These are phyloP conservation scores for Hirudinaria manillensis DNA, from an alignment of 2,888 invertebrate genomes.

Conservation along the genomic window DNA sequence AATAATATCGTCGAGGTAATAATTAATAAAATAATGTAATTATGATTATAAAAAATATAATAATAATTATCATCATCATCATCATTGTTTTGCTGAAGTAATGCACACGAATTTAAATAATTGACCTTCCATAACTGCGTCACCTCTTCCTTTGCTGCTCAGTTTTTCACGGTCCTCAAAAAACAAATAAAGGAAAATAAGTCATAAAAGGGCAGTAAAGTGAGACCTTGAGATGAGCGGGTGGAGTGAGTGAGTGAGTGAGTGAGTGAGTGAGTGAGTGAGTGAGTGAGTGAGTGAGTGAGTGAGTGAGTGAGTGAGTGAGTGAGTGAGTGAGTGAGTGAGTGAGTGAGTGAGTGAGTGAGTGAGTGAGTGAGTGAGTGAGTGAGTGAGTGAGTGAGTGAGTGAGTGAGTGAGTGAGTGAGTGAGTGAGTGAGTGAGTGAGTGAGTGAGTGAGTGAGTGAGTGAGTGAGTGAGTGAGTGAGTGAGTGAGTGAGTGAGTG, in stretches of 20 bases:
- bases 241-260: not conserved
- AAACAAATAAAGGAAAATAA: too few species aligned
- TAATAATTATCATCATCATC: too few species aligned
- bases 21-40: too few species aligned
- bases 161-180: too few species aligned
- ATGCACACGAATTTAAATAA: too few species aligned
- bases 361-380: slow-evolving; percentile 31
- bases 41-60: too few species aligned
- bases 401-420: not conserved
- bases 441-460: not conserved
- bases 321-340: slow-evolving; percentile 29
- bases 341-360: slow-evolving; percentile 30
- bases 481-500: slow-evolving; percentile 24
- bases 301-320: slow-evolving; percentile 33
- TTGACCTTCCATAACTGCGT: too few species aligned
- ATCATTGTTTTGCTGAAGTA: too few species aligned
- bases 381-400: not conserved
- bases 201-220: too few species aligned
- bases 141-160: too few species aligned
- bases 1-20: too few species aligned
- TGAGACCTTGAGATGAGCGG: not conserved
- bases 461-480: slow-evolving; percentile 17
- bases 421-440: not conserved
- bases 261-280: not conserved
- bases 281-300: slow-evolving; percentile 32